Conservation (phyloP, 2,888 invertebrate genomes). For the Apocheima hispidaria region DNA sequence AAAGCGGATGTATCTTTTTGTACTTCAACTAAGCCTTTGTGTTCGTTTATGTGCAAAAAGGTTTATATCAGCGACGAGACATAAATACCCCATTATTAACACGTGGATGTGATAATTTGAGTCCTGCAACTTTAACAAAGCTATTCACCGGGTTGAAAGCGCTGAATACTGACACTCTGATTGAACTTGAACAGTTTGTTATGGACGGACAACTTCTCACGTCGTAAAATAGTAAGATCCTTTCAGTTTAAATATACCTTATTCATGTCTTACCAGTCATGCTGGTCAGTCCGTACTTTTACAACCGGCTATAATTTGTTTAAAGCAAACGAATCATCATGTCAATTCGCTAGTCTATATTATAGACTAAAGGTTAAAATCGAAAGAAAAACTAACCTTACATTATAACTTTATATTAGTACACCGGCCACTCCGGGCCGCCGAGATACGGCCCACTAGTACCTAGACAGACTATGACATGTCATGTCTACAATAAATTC, state of each 20-base stretch:
- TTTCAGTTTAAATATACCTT: slow-evolving; percentile 8
- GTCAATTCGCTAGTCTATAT: neutral
- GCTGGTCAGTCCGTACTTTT: neutral
- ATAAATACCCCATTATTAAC: slow-evolving; percentile 62
- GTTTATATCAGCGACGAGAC: slow-evolving; percentile 43
- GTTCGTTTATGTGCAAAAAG: slow-evolving; percentile 53
- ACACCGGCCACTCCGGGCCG: too few relatives aligned
- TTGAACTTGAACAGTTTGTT: slow-evolving; percentile 48
- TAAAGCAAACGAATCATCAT: neutral
- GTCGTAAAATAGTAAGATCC: slow-evolving; percentile 27
- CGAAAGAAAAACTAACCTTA: too few relatives aligned
- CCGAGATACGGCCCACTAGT: too few relatives aligned
- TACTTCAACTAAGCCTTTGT: slow-evolving; percentile 47
- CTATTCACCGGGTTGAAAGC: slow-evolving; percentile 74
- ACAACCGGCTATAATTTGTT: neutral
- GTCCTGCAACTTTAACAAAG: slow-evolving; percentile 65
- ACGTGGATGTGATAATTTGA: slow-evolving; percentile 64
- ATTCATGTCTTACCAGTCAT: slow-evolving; percentile 16
- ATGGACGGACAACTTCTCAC: slow-evolving; percentile 40
- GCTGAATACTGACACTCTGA: slow-evolving; percentile 59
- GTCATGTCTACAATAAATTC: too few relatives aligned
- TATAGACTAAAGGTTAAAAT: too few relatives aligned
- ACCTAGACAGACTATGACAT: too few relatives aligned
- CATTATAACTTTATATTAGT: too few relatives aligned
- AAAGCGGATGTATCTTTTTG: slow-evolving; percentile 36